Conservation (phyloP, 2,888 invertebrate species). For the Polyploca ridens region DNA sequence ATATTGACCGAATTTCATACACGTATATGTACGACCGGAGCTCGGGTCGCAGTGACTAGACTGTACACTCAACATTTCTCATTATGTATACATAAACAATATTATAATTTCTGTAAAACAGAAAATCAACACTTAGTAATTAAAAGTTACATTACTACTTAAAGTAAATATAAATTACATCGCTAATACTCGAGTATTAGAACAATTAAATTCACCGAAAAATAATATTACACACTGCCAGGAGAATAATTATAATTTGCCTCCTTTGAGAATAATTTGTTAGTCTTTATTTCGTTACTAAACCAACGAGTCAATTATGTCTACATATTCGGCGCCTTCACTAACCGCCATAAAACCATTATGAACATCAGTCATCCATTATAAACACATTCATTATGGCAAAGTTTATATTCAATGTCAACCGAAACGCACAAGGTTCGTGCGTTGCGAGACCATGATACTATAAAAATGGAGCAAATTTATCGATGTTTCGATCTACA, state of each 20-base stretch:
- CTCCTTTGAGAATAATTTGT: slow-evolving; percentile 74
- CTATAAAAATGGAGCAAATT: not conserved
- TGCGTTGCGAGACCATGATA: slow-evolving; percentile 28
- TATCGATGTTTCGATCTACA: slow-evolving; percentile 16
- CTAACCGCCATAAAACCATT: slow-evolving; percentile 53
- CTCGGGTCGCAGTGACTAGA: slow-evolving; percentile 82
- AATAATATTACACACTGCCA: slow-evolving; percentile 77
- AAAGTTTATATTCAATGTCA: slow-evolving; percentile 23
- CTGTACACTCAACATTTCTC: slow-evolving; percentile 81
- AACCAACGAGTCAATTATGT: slow-evolving; percentile 58
- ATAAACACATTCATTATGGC: slow-evolving; percentile 22
- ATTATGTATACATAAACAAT: slow-evolving; percentile 75
- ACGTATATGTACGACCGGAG: slow-evolving; percentile 71
- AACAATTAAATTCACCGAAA: slow-evolving; percentile 80
- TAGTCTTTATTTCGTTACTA: slow-evolving; percentile 75
- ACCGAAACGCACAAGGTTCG: slow-evolving; percentile 23
- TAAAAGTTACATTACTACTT: slow-evolving; percentile 80
- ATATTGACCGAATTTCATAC: slow-evolving; percentile 72
- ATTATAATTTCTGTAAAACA: slow-evolving; percentile 76
- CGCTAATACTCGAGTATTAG: slow-evolving; percentile 84
- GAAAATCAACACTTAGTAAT: slow-evolving; percentile 81
- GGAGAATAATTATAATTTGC: slow-evolving; percentile 69
- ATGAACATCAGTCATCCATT: slow-evolving; percentile 46
- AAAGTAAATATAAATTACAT: slow-evolving; percentile 78
- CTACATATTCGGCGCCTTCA: slow-evolving; percentile 51